A percentile compares a stretch with the other conserved stretches of the same genome.
These are phyloP conservation scores for Lamellibrachia columna DNA, from an alignment of 2,888 invertebrate genomes.

Conservation along the genomic window DNA sequence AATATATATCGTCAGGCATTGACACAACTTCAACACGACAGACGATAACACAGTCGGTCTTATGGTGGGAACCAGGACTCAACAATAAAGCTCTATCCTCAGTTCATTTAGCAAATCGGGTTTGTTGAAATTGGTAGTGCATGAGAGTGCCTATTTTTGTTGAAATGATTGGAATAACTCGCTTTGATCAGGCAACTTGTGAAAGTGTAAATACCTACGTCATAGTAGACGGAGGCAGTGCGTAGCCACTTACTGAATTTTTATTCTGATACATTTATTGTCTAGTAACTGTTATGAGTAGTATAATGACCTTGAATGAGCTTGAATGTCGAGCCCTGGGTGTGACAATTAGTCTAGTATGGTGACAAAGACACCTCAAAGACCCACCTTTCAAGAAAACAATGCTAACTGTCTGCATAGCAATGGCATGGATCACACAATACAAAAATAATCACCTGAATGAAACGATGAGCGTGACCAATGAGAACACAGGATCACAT, in stretches of 20 bases:
- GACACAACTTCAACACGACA: background rate
- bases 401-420: constrained; percentile 11
- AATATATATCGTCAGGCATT: background rate
- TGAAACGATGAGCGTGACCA: background rate
- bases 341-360: background rate
- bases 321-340: background rate
- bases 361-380: background rate
- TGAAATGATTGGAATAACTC: too few relatives aligned
- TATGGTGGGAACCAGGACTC: background rate
- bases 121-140: too few relatives aligned
- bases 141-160: too few relatives aligned
- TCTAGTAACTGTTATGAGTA: background rate
- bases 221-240: too few relatives aligned
- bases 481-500: background rate
- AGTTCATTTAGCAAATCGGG: background rate
- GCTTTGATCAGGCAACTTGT: too few relatives aligned
- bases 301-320: background rate
- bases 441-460: background rate
- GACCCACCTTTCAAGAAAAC: background rate
- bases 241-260: too few relatives aligned
- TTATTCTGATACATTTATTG: background rate
- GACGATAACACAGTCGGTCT: background rate
- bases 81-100: background rate
- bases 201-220: too few relatives aligned
- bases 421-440: background rate